Percentiles rank a stretch among this genome's conserved stretches.
These are phyloP conservation scores for Vultur gryphus DNA, from an alignment of 2,797 vertebrate genomes.

Conservation along the genomic window DNA sequence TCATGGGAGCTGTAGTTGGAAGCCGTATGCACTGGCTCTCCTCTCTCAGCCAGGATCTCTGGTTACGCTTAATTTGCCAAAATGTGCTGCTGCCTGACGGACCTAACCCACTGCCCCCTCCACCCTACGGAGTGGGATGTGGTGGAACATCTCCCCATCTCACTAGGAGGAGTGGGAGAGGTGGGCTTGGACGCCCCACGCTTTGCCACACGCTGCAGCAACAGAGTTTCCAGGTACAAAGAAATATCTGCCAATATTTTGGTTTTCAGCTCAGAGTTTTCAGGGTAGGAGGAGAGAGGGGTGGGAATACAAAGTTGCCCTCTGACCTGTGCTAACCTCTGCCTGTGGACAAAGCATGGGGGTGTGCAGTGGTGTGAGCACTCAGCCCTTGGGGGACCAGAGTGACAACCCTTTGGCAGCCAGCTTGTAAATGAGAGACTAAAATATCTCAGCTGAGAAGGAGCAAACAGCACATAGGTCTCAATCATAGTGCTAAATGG, in stretches of 20 bases:
- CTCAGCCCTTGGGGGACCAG: background rate
- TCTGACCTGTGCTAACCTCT: background rate
- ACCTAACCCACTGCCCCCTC: background rate
- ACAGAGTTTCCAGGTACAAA: background rate
- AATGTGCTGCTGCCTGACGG: accelerated
- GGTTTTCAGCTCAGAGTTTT: background rate
- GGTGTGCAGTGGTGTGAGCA: accelerated
- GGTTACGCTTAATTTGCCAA: background rate
- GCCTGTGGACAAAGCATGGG: accelerated
- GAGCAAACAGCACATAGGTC: background rate
- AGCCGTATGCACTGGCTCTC: accelerated
- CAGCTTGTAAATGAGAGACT: accelerated
- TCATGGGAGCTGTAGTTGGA: background rate
- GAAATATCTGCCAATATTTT: background rate
- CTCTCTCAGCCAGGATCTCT: background rate
- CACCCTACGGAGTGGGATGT: accelerated
- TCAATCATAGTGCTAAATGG: background rate
- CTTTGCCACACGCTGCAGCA: accelerated
- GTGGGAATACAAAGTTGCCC: accelerated
- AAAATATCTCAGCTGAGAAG: background rate
- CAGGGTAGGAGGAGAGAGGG: background rate
- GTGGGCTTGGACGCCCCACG: accelerated
- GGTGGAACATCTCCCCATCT: background rate
- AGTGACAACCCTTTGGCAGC: background rate
- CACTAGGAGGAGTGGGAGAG: background rate